Base-by-base conservation (phyloP, 1,140 invertebrate species). In the Phymorhynchus buccinoides region DNA sequence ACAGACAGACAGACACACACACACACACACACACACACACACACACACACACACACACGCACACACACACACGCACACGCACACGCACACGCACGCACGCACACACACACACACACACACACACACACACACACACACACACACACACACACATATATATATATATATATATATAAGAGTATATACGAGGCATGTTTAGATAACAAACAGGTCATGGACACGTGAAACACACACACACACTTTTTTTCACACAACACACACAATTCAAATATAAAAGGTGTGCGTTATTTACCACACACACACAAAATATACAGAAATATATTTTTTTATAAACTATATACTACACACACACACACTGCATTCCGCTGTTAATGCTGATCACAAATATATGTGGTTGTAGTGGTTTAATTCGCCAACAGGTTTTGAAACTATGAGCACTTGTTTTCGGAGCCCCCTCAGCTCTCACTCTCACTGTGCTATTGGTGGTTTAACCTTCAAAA, bases 11-110 rank as follows among this genome's bases (percentile, higher is more conserved):
- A 75, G 4, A 75, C 71, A 75, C 32, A 75, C 71, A 75, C 71
- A 75, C 71, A 75, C 71, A 75, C 71, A 75, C 71, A 75, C 71
- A 75, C 12, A 75, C 3, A 75, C 12, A 75, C 71, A 75, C 71
- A 75, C 12, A 75, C 71, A 75, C 12, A 37, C 71, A 75, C 71
- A 37, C 71, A 75, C 71, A 27, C 71, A 75, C 12, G 30, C 71
- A 75, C 71, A 37, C 71, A 75, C 71, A 37, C 7, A 71, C 66
- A n/a, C 66, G n/a, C 66, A n/a, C 66, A 71, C 66, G 32, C 1
- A 71, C 66, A n/a, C 66, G 1, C 66, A n/a, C 48, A 52, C 48
- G 2, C 2, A 52, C 48, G 48, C 0, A 52, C 48, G 12, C 62
- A 6, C 62, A 4, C 62, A 2, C 62, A 66, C 48, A 52, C 48